Evolutionary conservation across 1,140 invertebrate species (phyloP).

Genomic region (Steinernema khuongi): DNA sequence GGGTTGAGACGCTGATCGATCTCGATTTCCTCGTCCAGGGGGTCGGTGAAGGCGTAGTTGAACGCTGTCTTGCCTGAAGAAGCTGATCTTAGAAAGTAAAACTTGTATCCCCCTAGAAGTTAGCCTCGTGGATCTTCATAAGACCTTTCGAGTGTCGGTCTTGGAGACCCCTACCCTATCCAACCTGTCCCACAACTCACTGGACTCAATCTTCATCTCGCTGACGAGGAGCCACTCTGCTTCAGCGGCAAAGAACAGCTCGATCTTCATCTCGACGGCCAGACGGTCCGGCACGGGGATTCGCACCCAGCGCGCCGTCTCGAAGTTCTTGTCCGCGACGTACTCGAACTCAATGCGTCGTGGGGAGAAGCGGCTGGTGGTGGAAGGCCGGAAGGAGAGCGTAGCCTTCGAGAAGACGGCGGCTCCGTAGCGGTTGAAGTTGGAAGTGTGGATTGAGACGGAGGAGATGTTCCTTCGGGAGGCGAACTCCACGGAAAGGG

Average conservation of each 20-base stretch:
- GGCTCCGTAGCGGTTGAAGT: conserved; percentile 66
- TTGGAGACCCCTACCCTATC: too few species aligned
- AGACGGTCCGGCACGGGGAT: conserved; percentile 77
- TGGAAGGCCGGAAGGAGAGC: neutral
- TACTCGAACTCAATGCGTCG: conserved; percentile 71
- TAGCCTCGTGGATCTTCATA: too few species aligned
- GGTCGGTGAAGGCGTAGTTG: conserved; percentile 18
- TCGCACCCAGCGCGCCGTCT: conserved; percentile 73
- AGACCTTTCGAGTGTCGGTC: too few species aligned
- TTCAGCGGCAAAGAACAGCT: conserved; percentile 69
- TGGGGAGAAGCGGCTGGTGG: conserved; percentile 64
- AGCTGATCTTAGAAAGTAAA: too few species aligned
- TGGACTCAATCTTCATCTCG: conserved; percentile 67
- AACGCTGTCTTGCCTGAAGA: conserved; percentile 20
- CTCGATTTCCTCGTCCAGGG: neutral
- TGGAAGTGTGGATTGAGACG: conserved; percentile 74
- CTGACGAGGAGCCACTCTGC: conserved; percentile 81
- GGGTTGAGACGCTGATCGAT: conserved; percentile 13
- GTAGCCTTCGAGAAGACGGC: neutral
- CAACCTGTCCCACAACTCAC: neutral
- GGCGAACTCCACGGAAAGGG: conserved; percentile 1
- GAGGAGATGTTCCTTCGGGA: conserved; percentile 71
- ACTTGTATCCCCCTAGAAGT: too few species aligned
- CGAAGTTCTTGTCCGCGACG: conserved; percentile 75
- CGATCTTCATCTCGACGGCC: conserved; percentile 74